Evolutionary conservation across 2,113 vertebrate genomes (phyloP).

Genomic region (Piprites chloris): DNA sequence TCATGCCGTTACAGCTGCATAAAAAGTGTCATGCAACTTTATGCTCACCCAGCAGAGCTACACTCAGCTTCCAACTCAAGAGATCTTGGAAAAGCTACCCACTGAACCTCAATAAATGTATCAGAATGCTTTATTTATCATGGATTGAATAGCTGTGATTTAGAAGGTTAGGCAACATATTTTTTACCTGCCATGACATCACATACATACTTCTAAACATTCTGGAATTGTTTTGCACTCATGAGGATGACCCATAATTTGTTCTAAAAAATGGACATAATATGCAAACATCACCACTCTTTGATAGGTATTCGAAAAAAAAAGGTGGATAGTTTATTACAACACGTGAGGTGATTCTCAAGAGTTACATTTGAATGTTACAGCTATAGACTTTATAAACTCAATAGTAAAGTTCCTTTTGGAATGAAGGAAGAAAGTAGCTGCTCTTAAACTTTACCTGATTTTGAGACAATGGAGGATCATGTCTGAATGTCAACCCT

Average conservation of each 20-base stretch:
- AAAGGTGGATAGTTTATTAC: not conserved
- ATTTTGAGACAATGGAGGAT: conserved; percentile 90
- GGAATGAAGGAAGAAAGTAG: not conserved
- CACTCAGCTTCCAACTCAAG: not conserved
- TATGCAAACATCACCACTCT: not conserved
- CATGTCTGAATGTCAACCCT: conserved; percentile 89
- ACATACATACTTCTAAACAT: not conserved
- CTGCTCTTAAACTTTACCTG: conserved; percentile 79
- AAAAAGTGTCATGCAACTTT: not conserved
- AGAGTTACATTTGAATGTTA: not conserved
- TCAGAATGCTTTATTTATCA: not conserved
- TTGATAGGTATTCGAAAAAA: not conserved
- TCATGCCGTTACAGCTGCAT: not conserved
- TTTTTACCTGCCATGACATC: not conserved
- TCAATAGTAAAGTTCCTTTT: not conserved
- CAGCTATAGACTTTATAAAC: not conserved
- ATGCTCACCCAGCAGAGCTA: not conserved
- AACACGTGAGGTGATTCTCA: not conserved
- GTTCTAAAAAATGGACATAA: not conserved
- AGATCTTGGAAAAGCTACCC: not conserved
- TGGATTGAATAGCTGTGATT: not conserved
- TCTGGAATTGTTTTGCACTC: not conserved
- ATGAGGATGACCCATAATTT: not conserved
- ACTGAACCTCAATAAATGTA: not conserved
- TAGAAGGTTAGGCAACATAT: not conserved